A percentile compares a stretch with the other conserved stretches of the same genome.
phyloP scores from a whole-genome alignment of 2,888 invertebrate genomes.

The Mamestra brassicae region DNA sequence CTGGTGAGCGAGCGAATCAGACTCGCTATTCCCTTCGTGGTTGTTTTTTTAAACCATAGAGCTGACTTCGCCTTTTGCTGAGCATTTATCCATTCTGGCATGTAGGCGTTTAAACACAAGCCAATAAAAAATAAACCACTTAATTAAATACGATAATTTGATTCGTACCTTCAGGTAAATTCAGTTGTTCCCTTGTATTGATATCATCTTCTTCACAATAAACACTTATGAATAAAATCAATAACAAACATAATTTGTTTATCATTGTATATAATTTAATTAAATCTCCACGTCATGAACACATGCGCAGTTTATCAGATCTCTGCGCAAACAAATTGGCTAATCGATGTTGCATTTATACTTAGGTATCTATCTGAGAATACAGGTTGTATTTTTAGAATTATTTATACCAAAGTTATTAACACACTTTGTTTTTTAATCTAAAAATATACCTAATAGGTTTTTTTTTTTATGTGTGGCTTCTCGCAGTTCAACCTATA shows the following conservation, averaged over 20 bases:
- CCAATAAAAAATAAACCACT: too few species aligned
- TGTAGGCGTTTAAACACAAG: too few species aligned
- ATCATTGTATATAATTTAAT: slow-evolving; percentile 1
- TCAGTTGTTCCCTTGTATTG: neutral
- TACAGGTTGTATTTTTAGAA: slow-evolving; percentile 6
- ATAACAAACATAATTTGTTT: neutral
- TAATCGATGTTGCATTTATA: neutral
- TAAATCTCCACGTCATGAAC: neutral
- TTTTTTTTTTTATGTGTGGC: too few species aligned
- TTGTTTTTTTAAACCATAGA: too few species aligned
- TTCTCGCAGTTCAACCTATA: too few species aligned
- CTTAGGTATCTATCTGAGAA: neutral
- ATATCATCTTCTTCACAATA: slow-evolving; percentile 9
- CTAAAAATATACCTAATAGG: neutral
- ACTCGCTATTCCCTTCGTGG: too few species aligned
- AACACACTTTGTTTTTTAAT: neutral
- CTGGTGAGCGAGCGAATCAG: too few species aligned
- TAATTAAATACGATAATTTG: too few species aligned
- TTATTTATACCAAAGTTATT: neutral
- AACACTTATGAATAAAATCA: slow-evolving; percentile 8
- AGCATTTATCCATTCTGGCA: too few species aligned
- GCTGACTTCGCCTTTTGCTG: too few species aligned
- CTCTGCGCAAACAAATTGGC: neutral
- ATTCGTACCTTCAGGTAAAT: slow-evolving; percentile 18
- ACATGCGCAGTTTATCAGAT: neutral